Base-by-base conservation (phyloP, 2,113 vertebrate species). In the Mustela nigripes region DNA sequence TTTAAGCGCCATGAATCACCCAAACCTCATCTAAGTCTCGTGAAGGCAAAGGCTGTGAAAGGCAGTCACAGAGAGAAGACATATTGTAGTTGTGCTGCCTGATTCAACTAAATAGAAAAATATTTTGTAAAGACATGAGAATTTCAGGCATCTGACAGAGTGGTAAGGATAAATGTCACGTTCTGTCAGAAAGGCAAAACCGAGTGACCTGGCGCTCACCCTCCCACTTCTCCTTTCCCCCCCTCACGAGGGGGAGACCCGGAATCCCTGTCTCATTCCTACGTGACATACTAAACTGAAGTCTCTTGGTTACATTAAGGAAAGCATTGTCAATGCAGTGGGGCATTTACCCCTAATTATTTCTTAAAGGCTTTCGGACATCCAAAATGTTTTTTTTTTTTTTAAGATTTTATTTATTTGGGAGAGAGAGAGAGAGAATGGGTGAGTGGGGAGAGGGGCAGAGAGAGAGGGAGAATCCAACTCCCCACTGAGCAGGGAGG, bases 1-100 rank as follows among this genome's bases (percentile, higher is more conserved):
- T 98, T 99, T 98, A 98, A 99, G 98, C 88, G 95, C 98, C 98
- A 99, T 99, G 99, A 99, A 99, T 99, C 99, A 99, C 98, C 98
- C 98, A 98, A 97, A 99, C 22, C 98, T 99, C 98, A 99, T 99
- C 98, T 98, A 98, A 98, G 98, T 98, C 98, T 97, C 97, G 95
- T 99, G 98, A 99, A 99, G 98, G 98, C 96, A 94, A 76, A 95
- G 96, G 98, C 98, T 98, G 98, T 98, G 98, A 96, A 98, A 98
- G 97, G 97, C 98, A 98, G 98, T 95, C 97, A 98, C 98, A 97
- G 98, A 92, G 97, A 94, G 97, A 98, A 98, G 98, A 98, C 95
- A 5, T 98, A 99, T 97, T 98, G 96, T 89, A 91, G 89, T 98
- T 98, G 98, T 97, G 96, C 97, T 97, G 98, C 97, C 79, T 98